These are phyloP conservation scores for Vultur gryphus DNA, from an alignment of 2,797 vertebrate species.

Conservation along the genomic window DNA sequence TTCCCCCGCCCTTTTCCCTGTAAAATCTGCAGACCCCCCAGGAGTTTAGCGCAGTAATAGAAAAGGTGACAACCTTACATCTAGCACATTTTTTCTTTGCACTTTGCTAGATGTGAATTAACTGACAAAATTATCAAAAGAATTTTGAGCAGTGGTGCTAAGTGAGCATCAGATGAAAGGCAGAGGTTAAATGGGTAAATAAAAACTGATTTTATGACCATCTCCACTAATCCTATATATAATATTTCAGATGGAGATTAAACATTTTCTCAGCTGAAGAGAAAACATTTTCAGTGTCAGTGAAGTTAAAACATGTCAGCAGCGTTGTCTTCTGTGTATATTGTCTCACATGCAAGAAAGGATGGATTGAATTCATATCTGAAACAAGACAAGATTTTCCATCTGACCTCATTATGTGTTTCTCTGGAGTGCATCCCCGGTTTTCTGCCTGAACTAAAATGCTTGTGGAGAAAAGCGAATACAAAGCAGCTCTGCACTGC, in stretches of 20 bases:
- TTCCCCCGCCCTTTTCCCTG: neutral
- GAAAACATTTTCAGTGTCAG: conserved; percentile 57
- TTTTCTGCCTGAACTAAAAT: conserved; percentile 70
- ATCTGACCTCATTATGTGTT: conserved; percentile 76
- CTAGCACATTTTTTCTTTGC: conserved; percentile 2
- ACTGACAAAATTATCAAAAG: conserved; percentile 6
- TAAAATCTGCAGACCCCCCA: conserved; percentile 24
- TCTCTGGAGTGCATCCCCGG: conserved; percentile 65
- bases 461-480: conserved; percentile 36
- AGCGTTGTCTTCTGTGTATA: conserved; percentile 48
- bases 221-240: neutral
- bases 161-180: neutral
- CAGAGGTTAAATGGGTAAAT: conserved; percentile 7
- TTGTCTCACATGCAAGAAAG: conserved; percentile 65
- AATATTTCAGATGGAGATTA: conserved; percentile 34
- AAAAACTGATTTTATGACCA: neutral
- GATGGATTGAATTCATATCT: conserved; percentile 73
- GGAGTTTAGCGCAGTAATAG: conserved; percentile 8
- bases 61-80: conserved; percentile 48
- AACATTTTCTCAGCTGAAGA: conserved; percentile 1
- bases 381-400: conserved; percentile 74
- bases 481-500: conserved; percentile 49
- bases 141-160: neutral
- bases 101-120: conserved; percentile 54
- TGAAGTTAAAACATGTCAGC: conserved; percentile 65